Percentiles rank a stretch among this genome's conserved stretches.
Evolutionary conservation across 2,888 invertebrate species (phyloP).

Genomic region (Drosophila antonietae): DNA sequence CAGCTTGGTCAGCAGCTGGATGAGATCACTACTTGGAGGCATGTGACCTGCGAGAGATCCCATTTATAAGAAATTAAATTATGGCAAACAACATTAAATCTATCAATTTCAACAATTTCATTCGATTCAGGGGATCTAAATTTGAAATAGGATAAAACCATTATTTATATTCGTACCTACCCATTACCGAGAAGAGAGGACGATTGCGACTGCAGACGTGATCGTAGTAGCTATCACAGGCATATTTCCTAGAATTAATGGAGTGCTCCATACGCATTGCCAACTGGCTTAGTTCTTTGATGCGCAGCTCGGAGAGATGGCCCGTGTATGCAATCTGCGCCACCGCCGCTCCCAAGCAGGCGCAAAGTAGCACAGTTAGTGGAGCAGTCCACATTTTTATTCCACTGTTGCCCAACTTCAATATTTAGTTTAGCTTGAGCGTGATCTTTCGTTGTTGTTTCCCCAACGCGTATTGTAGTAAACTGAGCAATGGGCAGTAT

Average conservation of each 20-base stretch:
- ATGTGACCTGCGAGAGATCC: conserved; percentile 62
- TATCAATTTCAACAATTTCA: background rate
- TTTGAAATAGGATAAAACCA: background rate
- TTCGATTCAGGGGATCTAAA: background rate
- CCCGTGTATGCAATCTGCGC: conserved; percentile 72
- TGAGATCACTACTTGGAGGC: conserved; percentile 73
- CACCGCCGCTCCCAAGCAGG: conserved; percentile 14
- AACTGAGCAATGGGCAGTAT: conserved; percentile 31
- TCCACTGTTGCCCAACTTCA: background rate
- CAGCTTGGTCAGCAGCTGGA: conserved; percentile 73
- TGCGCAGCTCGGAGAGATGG: conserved; percentile 77
- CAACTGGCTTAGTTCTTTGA: conserved; percentile 74
- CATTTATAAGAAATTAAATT: background rate
- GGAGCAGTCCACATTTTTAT: conserved; percentile 31
- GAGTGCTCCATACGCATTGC: conserved; percentile 75
- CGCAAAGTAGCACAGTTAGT: conserved; percentile 29
- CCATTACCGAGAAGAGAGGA: conserved; percentile 81
- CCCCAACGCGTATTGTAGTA: conserved; percentile 21
- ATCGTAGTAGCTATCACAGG: conserved; percentile 81
- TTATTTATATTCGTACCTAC: conserved; percentile 48
- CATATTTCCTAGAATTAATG: conserved; percentile 75
- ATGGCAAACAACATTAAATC: background rate
- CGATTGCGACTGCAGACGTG: conserved; percentile 81
- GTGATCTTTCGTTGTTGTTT: conserved; percentile 22
- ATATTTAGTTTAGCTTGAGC: background rate